Evolutionary conservation across 37 sponge, comb jelly and placozoan genomes (phyloP), one percentile per base, ranked within the genome.

Genomic region (Haliclona indistincta): DNA sequence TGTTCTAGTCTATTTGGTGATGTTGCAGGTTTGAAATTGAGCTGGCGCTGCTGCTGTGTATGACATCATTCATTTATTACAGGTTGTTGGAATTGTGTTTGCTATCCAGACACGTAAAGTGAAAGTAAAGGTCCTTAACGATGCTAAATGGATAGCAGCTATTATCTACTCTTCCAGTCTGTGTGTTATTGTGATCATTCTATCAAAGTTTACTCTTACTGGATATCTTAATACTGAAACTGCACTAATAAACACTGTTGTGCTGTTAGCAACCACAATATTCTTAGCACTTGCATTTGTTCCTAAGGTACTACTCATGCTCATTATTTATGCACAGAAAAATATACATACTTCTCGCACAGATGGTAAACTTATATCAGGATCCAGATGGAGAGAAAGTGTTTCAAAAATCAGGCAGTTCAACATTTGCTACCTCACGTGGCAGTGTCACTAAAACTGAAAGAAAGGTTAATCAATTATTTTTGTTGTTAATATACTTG

Each of bases 71-170:
- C n/a, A n/a, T n/a, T n/a, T 58, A 6, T 20, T 58, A n/a, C 60
- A 58, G 28, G 60, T 20, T 6, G n/a, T 58, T 58, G 60, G 26
- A 25, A 58, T 58, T n/a, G 13, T 58, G 23, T 26, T 58, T 58
- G 60, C 60, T 7, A 25, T 58, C 60, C 60, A 58, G 28, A 58
- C 60, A 25, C 13, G 60, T 8, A 58, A 58, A 58, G 60, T 58
- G 26, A 58, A 58, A 58, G 28, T 58, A 6, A 58, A 58, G n/a
- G 60, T n/a, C 7, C n/a, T 58, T 7, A 58, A 58, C n/a, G 60
- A 58, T 58, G 60, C 60, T 58, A 58, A 58, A 58, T 26, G n/a
- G 25, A 26, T 58, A 20, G n/a, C 60, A n/a, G 60, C 60, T 58
- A 58, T 58, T n/a, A 58, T 58, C 11, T 58, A 58, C n/a, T 20